Evolutionary conservation across 2,888 invertebrate genomes (phyloP).

Genomic region (Eremobia ochroleuca): DNA sequence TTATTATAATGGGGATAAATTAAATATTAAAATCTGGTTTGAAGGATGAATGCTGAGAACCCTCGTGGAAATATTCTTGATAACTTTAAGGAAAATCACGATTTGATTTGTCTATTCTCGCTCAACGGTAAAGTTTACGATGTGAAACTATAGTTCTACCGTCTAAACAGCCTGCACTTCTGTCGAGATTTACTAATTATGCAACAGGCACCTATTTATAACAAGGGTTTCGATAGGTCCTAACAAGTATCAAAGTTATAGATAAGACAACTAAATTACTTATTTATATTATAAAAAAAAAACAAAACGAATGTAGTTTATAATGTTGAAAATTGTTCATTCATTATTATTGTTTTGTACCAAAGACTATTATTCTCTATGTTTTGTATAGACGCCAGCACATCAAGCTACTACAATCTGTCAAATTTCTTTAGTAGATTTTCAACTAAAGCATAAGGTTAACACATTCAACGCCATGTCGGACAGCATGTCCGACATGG

Average conservation of each 20-base stretch:
- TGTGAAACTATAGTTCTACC: conserved; percentile 20
- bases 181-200: not conserved
- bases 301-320: not conserved
- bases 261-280: not conserved
- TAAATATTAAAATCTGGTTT: not conserved
- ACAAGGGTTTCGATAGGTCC: not conserved
- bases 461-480: no score
- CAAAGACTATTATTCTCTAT: no score
- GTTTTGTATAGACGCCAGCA: no score
- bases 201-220: not conserved
- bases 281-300: conserved; percentile 7
- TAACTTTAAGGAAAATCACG: conserved; percentile 4
- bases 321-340: not conserved
- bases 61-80: not conserved
- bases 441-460: no score
- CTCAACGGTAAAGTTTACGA: conserved; percentile 13
- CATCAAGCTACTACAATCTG: no score
- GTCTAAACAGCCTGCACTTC: not conserved
- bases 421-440: no score
- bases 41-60: not conserved
- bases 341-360: not conserved
- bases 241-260: not conserved
- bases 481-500: no score
- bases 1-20: conserved; percentile 26
- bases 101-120: conserved; percentile 6